These are phyloP conservation scores for Polymixis lichenea DNA, from an alignment of 2,888 invertebrate genomes.

Conservation along the genomic window DNA sequence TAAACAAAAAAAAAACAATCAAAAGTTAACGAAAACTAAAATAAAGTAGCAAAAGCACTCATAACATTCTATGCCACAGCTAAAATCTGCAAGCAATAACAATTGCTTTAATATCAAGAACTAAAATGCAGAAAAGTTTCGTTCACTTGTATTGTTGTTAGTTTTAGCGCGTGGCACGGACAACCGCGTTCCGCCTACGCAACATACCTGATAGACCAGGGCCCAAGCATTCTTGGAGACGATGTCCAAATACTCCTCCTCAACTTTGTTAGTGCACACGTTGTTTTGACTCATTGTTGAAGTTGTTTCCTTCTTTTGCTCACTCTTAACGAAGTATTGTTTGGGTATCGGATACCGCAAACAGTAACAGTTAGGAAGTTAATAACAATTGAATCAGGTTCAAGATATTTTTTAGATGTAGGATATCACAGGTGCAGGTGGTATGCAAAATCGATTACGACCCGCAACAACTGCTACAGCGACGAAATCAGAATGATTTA, in stretches of 20 bases:
- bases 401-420: conserved; percentile 12
- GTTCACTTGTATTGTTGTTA: conserved; percentile 55
- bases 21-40: conserved; percentile 1
- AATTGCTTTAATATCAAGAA: not conserved
- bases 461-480: conserved; percentile 52
- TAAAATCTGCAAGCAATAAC: conserved; percentile 43
- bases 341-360: conserved; percentile 63
- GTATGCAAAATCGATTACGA: conserved; percentile 27
- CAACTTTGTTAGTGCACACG: conserved; percentile 84
- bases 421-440: conserved; percentile 30
- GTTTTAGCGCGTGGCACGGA: conserved; percentile 78
- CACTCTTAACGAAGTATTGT: conserved; percentile 64
- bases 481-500: conserved; percentile 61
- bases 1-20: not conserved
- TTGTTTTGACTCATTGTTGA: conserved; percentile 65
- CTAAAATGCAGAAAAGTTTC: conserved; percentile 23
- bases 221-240: conserved; percentile 93
- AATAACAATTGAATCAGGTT: conserved; percentile 37
- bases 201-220: conserved; percentile 92
- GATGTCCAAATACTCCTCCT: conserved; percentile 94
- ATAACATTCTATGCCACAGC: conserved; percentile 44
- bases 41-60: conserved; percentile 37
- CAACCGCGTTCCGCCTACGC: conserved; percentile 72
- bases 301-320: conserved; percentile 51
- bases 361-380: conserved; percentile 57